Conservation (phyloP, 2,113 vertebrate genomes). For the Ascaphus truei region DNA sequence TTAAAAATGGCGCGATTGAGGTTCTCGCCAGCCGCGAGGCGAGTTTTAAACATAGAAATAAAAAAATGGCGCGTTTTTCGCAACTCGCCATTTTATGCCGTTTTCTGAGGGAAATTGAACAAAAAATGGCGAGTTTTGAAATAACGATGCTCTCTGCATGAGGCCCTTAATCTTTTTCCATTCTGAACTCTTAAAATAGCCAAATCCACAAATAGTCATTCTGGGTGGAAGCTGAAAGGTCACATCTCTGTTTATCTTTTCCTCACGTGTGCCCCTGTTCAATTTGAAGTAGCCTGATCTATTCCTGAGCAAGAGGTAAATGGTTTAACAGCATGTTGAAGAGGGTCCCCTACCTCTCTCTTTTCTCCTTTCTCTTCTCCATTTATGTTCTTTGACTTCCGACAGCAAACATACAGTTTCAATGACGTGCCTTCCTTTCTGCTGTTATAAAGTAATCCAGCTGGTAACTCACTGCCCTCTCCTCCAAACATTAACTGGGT, state of each 20-base stretch:
- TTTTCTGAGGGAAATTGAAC: no score
- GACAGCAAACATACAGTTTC: neutral
- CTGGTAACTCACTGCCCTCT: neutral
- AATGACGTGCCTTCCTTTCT: conserved; percentile 75
- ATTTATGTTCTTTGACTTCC: conserved; percentile 42
- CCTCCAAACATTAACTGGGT: neutral
- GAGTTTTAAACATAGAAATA: no score
- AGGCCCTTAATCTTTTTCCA: conserved; percentile 57
- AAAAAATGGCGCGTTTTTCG: no score
- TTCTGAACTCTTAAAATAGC: conserved; percentile 66
- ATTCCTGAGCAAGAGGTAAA: no score
- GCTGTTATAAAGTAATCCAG: conserved; percentile 56
- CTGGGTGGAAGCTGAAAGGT: conserved; percentile 61
- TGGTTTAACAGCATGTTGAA: neutral
- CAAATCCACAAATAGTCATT: conserved; percentile 67
- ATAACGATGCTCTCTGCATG: no score
- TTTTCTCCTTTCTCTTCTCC: no score
- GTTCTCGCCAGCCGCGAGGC: no score
- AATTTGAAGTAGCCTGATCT: neutral
- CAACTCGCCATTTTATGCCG: no score
- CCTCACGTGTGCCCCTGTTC: neutral
- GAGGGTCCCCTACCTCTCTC: neutral
- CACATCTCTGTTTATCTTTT: neutral
- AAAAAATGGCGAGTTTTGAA: no score
- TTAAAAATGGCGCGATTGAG: no score